These are phyloP conservation scores for Spea multiplicata DNA, from an alignment of 2,113 vertebrate genomes.

Conservation along the genomic window DNA sequence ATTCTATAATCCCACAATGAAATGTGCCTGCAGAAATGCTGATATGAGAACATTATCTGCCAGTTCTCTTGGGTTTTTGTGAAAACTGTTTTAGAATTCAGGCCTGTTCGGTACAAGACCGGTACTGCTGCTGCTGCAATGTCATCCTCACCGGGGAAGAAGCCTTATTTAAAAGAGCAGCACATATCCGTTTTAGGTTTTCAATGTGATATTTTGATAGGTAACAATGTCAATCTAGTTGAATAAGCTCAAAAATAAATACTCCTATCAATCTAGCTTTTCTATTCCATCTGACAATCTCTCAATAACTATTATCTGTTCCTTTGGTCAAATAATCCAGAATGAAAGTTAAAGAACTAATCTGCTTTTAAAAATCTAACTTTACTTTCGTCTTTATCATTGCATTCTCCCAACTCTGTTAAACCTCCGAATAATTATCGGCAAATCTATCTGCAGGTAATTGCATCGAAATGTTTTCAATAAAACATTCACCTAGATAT, in stretches of 20 bases:
- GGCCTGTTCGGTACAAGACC: slow-evolving; percentile 10
- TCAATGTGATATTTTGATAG: not conserved
- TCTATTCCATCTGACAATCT: slow-evolving; percentile 10
- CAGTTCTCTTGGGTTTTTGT: not conserved
- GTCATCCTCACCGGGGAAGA: slow-evolving; percentile 4
- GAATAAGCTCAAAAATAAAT: not conserved
- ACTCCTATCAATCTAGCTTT: not conserved
- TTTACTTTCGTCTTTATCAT: not conserved
- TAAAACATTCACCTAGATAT: no score
- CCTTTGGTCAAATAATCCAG: not conserved
- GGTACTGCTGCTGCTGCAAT: slow-evolving; percentile 21
- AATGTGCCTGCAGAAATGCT: not conserved
- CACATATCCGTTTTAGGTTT: not conserved
- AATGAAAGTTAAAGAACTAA: not conserved
- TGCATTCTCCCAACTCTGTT: no score
- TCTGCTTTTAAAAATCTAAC: not conserved
- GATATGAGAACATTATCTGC: not conserved
- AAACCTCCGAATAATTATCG: no score
- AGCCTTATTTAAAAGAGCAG: not conserved
- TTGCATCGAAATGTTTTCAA: no score
- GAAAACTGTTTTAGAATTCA: slow-evolving; percentile 20
- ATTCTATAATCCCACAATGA: no score
- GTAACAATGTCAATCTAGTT: not conserved
- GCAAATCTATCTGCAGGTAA: no score
- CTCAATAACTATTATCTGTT: not conserved